Conservation (phyloP, 1,140 invertebrate genomes). For the Oryctes rhinoceros region DNA sequence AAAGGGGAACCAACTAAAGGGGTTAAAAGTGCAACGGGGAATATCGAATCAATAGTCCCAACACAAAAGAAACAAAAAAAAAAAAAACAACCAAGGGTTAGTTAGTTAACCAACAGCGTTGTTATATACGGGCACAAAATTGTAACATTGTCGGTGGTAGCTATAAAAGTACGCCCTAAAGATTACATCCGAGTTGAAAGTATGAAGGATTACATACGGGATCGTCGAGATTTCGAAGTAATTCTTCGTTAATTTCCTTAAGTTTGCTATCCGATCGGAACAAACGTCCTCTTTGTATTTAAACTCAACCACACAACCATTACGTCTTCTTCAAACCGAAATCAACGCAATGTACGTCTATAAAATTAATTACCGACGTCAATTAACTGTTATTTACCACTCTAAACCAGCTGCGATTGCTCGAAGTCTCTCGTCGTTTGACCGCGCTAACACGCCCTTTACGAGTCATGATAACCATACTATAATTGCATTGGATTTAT, state of each 20-base stretch:
- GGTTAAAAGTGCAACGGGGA: conserved; percentile 17
- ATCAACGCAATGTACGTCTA: neutral
- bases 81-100: neutral
- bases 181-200: too few relatives aligned
- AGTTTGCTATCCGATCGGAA: too few relatives aligned
- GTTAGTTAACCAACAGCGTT: neutral
- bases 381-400: conserved; percentile 21
- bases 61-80: neutral
- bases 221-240: too few relatives aligned
- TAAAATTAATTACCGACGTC: conserved; percentile 3
- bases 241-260: too few relatives aligned
- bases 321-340: neutral
- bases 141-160: neutral
- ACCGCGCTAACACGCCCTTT: neutral
- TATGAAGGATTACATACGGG: too few relatives aligned
- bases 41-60: neutral
- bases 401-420: neutral
- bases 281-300: too few relatives aligned
- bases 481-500: conserved; percentile 34
- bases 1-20: neutral
- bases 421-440: neutral
- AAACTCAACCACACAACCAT: too few relatives aligned
- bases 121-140: neutral
- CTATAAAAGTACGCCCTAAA: too few relatives aligned
- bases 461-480: neutral